Conservation (phyloP, 2,113 vertebrate genomes). For the Anoura caudifer region DNA sequence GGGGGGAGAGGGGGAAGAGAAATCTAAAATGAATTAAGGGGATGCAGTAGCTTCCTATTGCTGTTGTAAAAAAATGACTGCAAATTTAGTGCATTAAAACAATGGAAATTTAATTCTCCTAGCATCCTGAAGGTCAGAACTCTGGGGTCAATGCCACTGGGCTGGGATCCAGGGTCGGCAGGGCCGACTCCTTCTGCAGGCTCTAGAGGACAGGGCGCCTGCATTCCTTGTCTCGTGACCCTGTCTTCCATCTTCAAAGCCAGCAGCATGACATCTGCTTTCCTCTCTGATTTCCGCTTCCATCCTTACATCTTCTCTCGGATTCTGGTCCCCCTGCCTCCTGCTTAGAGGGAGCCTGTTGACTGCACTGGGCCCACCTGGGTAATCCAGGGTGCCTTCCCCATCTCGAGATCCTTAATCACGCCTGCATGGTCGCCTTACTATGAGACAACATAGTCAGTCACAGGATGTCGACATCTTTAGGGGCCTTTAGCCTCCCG, state of each 20-base stretch:
- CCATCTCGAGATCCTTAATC: background rate
- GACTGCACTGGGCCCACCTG: background rate
- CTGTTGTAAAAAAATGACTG: background rate
- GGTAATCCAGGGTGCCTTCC: background rate
- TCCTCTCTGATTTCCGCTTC: background rate
- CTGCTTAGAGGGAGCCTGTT: background rate
- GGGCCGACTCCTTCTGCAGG: background rate
- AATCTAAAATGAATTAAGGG: background rate
- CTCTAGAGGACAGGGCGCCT: background rate
- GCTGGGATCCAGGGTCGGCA: background rate
- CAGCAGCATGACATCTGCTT: background rate
- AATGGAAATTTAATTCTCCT: background rate
- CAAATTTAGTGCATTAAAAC: background rate
- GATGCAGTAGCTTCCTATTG: background rate
- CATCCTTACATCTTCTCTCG: background rate
- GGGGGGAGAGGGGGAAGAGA: background rate
- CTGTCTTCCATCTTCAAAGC: background rate
- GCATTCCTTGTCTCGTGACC: background rate
- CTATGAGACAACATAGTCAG: background rate
- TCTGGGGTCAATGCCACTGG: background rate
- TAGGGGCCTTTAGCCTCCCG: background rate
- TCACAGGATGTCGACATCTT: background rate
- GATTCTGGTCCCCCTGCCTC: background rate
- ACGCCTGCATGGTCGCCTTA: background rate
- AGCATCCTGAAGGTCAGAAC: background rate